Evolutionary conservation across 2,888 invertebrate genomes (phyloP), one percentile per base, ranked within the genome.

Genomic region (Drosophila falleni): DNA sequence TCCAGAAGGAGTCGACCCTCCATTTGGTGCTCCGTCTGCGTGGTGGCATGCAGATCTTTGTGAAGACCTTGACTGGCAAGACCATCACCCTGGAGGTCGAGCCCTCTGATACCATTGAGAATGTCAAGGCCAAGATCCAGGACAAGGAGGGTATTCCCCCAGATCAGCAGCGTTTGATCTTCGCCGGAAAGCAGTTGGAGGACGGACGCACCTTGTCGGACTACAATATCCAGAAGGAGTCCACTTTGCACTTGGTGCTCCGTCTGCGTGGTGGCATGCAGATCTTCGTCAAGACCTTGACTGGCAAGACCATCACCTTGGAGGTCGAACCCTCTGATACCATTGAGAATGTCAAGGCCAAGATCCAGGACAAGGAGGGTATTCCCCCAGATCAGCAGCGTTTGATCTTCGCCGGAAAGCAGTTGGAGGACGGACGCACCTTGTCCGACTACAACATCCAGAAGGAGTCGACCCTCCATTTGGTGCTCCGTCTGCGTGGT

Each of bases 41-140:
- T n/a, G 97, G 97, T 93, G 97, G 97, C 93, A 74, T 74, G 71
- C 73, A 72, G 51, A 71, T 71, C 49, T 73, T 73, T 11, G 72
- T 72, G 9, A 70, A 70, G 60, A 85, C 84, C 0, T 76, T 90
- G 63, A 90, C 90, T 8, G 90, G 90, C 29, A 90, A 90, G 64
- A 90, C 90, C 72, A 90, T 90, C 62, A 90, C 90, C 13, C 74
- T 90, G 70, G 90, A 90, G 67, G 90, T 90, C 9, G 90, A 90
- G 42, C 90, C 90, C 31, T 88, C 89, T 0, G 90, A 81, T 10
- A 81, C 80, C 0, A 81, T 90, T 13, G 90, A 90, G 61, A 90
- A 90, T 42, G 89, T 90, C 0, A 90, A 90, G 55, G 90, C 90
- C 0, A 90, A 90, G 59, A 90, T 90, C 35, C 90, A 90, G 56